Conservation (phyloP, 2,888 invertebrate species). For the Hirudinaria manillensis region DNA sequence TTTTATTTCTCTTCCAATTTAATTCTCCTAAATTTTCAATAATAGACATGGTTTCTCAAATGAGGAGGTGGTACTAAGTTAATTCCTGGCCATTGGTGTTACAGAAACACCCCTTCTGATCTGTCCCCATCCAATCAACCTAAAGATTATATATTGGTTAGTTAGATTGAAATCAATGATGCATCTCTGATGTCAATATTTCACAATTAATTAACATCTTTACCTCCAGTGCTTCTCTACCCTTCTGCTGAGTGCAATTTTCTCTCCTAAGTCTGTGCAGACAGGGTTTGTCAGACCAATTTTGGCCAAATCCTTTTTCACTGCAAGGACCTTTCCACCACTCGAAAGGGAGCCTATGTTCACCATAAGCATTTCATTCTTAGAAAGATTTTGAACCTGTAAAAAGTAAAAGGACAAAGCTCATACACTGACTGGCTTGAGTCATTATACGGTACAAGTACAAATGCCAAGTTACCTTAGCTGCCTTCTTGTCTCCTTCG, state of each 20-base stretch:
- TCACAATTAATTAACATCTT: too few species aligned
- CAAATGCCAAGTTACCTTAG: conserved; percentile 79
- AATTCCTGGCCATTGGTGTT: conserved; percentile 61
- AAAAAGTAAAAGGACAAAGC: conserved; percentile 4
- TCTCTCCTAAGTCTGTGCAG: conserved; percentile 96
- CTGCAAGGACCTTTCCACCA: conserved; percentile 88
- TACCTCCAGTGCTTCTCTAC: conserved; percentile 99
- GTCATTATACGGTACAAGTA: too few species aligned
- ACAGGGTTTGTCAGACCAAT: conserved; percentile 93
- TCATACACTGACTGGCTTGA: too few species aligned
- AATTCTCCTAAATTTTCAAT: too few species aligned
- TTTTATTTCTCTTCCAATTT: too few species aligned
- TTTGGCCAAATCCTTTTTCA: conserved; percentile 92
- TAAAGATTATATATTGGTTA: conserved; percentile 51
- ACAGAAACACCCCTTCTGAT: conserved; percentile 95
- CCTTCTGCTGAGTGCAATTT: conserved; percentile 95
- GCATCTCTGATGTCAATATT: too few species aligned
- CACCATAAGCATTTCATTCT: conserved; percentile 84
- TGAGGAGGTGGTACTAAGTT: too few species aligned
- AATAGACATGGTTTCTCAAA: too few species aligned
- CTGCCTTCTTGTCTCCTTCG: conserved; percentile 97
- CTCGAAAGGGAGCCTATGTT: conserved; percentile 98
- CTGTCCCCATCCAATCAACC: conserved; percentile 98
- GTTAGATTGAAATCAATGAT: too few species aligned
- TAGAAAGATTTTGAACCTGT: conserved; percentile 79